Evolutionary conservation across 2,113 vertebrate genomes (phyloP), one percentile per base, ranked within the genome.

Genomic region (Festucalex cinctus): DNA sequence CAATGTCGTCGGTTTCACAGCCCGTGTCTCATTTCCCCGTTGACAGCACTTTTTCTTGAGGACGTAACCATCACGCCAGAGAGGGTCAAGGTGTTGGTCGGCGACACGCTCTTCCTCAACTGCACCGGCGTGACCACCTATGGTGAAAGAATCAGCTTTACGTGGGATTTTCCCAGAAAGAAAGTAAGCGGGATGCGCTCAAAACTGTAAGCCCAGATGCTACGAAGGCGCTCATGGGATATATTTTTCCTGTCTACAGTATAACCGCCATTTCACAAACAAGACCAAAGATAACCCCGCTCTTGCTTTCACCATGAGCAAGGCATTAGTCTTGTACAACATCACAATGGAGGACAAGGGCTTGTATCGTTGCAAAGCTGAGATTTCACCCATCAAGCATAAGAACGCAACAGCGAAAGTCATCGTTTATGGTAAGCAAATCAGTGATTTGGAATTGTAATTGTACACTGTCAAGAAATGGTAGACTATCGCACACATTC

Each of bases 311-410:
- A 68, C 70, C n/a, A 84, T 74, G 2, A 86, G 68, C 73, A 93
- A 83, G 0, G 51, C 28, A 17, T 70, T 95, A 66, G 66, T 58
- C 7, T 75, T 96, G 64, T 71, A 79, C 20, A 92, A 93, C n/a
- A 76, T 95, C 37, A 94, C 94, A 58, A 68, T 82, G 81, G 86
- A 90, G 10, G 89, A 96, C 1, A 89, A 70, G 39, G 95, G 95
- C 6, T 1, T 13, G 0, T 96, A 96, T 28, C 49, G 4, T 7
- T 96, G 95, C 84, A 88, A 19, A 48, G 93, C 86, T 0, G 54
- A 62, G 53, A 62, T 86, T 1, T 36, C 69, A 1, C n/a, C 36
- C 16, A 39, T 0, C 0, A 80, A 39, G 0, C 8, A 16, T 16
- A 69, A 72, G 65, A 51, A 69, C 6, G 60, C 14, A 10, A 67